phyloP scores from a whole-genome alignment of 2,888 invertebrate species.

The Criorhina ranunculi region DNA sequence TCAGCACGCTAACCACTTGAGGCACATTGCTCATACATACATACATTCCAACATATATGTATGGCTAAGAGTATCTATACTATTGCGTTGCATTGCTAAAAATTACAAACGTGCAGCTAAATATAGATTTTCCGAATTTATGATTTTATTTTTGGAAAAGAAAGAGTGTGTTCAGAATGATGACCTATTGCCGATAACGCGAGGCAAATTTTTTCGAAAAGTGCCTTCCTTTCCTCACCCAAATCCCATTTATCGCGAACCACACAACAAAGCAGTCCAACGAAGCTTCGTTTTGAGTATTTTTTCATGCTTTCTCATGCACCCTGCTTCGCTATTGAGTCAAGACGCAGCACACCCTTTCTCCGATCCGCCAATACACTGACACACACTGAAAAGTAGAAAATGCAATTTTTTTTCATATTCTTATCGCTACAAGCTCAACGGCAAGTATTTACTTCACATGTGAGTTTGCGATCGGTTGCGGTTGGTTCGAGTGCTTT shows the following conservation, averaged over 20 bases:
- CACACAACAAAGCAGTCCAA: not conserved
- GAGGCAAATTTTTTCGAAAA: not conserved
- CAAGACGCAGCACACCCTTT: slow-evolving; percentile 15
- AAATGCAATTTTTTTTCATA: not conserved
- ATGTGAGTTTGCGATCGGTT: slow-evolving; percentile 37
- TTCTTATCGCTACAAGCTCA: not conserved
- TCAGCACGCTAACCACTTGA: no score
- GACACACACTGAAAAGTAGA: not conserved
- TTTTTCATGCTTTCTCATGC: not conserved
- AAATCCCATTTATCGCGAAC: not conserved
- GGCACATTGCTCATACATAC: no score
- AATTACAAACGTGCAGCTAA: no score
- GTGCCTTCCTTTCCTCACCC: not conserved
- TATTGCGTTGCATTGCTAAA: no score
- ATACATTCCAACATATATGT: no score
- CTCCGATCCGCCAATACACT: not conserved
- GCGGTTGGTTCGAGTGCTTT: slow-evolving; percentile 25
- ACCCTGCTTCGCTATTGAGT: slow-evolving; percentile 12
- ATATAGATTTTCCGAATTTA: no score
- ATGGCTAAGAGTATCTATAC: no score
- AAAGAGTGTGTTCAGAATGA: no score
- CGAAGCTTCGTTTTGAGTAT: not conserved
- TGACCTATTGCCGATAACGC: no score
- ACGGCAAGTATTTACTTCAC: not conserved
- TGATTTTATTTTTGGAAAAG: no score